Conservation (phyloP, 2,797 vertebrate species). For the Enteromius radiatus region DNA sequence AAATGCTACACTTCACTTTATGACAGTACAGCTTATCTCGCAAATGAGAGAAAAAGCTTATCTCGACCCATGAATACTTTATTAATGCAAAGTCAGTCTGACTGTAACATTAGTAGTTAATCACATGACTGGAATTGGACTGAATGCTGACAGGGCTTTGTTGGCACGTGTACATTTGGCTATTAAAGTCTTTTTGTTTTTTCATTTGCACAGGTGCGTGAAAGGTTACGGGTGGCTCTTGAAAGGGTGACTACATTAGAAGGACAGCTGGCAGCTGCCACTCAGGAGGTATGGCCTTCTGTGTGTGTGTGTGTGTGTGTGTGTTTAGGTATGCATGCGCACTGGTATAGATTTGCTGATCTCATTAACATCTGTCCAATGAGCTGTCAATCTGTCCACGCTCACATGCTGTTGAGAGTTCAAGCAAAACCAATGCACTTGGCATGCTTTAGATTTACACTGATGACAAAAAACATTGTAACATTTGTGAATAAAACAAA, state of each 20-base stretch:
- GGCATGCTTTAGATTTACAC: constrained; percentile 2
- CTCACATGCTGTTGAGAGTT: neutral
- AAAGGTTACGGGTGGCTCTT: constrained; percentile 89
- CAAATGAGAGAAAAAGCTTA: no score
- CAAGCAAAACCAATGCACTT: constrained; percentile 21
- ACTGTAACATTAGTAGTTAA: neutral
- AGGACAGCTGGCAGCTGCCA: constrained; percentile 86
- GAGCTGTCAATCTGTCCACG: no score
- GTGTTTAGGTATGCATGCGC: constrained; percentile 26
- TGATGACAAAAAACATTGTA: neutral
- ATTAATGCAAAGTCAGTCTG: neutral
- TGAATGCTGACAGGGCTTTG: neutral
- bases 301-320: constrained; percentile 13
- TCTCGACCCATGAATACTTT: no score
- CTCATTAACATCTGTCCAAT: constrained; percentile 32
- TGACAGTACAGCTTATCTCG: neutral
- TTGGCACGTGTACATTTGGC: neutral
- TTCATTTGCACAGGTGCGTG: constrained; percentile 83
- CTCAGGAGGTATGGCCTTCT: constrained; percentile 84
- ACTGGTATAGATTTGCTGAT: constrained; percentile 27
- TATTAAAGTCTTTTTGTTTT: constrained; percentile 28
- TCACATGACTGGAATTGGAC: neutral
- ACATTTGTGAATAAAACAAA: neutral
- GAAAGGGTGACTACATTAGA: constrained; percentile 91
- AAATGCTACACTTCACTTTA: neutral